Evolutionary conservation across 2,888 invertebrate species (phyloP).

Genomic region (Prosapia bicincta): DNA sequence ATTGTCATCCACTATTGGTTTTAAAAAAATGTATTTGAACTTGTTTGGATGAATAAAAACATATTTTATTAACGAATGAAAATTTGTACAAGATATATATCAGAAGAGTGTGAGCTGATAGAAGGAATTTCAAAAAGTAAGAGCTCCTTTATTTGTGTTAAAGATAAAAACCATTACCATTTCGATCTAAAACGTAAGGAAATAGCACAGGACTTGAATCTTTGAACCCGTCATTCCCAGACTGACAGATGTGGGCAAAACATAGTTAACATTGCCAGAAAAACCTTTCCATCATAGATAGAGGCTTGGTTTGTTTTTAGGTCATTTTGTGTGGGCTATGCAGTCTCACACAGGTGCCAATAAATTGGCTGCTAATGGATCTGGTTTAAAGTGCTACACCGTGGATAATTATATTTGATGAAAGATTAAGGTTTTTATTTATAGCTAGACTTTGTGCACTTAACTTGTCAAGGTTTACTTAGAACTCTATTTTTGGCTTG

Average conservation of each 20-base stretch:
- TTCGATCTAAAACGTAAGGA: too few relatives aligned
- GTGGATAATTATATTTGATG: neutral
- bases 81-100: too few relatives aligned
- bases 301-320: neutral
- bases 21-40: too few relatives aligned
- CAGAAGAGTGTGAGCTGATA: too few relatives aligned
- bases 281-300: neutral
- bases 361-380: neutral
- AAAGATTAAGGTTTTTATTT: neutral
- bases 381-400: neutral
- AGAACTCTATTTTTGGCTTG: neutral
- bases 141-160: too few relatives aligned
- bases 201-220: neutral
- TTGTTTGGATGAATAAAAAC: too few relatives aligned
- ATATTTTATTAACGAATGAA: too few relatives aligned
- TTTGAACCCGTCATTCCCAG: too few relatives aligned
- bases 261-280: neutral
- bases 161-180: too few relatives aligned
- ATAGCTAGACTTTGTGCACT: neutral
- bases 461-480: neutral
- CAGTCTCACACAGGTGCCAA: neutral
- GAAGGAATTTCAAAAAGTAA: too few relatives aligned
- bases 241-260: neutral
- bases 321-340: neutral
- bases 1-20: too few relatives aligned